Base-by-base conservation (phyloP, 2,888 invertebrate species). In the Erebia palarica region DNA sequence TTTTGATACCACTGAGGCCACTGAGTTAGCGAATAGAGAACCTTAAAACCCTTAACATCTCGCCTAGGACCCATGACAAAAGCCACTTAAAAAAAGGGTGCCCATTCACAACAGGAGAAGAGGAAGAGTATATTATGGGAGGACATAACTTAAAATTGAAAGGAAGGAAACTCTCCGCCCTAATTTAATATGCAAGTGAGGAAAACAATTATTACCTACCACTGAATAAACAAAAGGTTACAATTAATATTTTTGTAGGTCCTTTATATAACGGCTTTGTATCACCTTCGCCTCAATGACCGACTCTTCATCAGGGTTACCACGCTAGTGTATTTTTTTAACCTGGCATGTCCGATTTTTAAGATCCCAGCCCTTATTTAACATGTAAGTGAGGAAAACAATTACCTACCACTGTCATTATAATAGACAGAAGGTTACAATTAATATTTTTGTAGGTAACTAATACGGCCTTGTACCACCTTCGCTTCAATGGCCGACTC, bases 401-500 rank as follows among this genome's bases (percentile, higher is more conserved):
- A 21, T 21, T 3, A 21, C 21, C 11, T 8, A 44, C 8, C 0
- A 58, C 18, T 27, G 58, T 14, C 10, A 60, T 60, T 14, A 61
- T 36, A 18, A 63, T 49, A 47, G 14, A 63, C 63, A 63, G 18
- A 16, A 16, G 63, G 44, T 63, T 9, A 63, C 47, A 21, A 21
- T 49, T 63, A 49, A 63, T 63, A 49, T 49, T 47, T 58, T 58
- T 58, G 27, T 13, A 27, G 21, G n/a, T 51, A 49, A 14, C 1
- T 66, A 21, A 16, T 57, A 18, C 44, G 44, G 44, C 66, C 66
- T 66, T 66, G 66, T 47, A n/a, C 11, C 21, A 55, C 65, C 65
- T 65, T 53, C 13, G 65, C 55, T 55, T 65, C 65, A 55, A 53
- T 65, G 55, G n/a, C 42, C 16, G 63, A 64, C 65, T 53, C 65